Percentiles rank a stretch among this genome's conserved stretches.
phyloP scores from a whole-genome alignment of 2,888 invertebrate species.

The Eurois occulta region DNA sequence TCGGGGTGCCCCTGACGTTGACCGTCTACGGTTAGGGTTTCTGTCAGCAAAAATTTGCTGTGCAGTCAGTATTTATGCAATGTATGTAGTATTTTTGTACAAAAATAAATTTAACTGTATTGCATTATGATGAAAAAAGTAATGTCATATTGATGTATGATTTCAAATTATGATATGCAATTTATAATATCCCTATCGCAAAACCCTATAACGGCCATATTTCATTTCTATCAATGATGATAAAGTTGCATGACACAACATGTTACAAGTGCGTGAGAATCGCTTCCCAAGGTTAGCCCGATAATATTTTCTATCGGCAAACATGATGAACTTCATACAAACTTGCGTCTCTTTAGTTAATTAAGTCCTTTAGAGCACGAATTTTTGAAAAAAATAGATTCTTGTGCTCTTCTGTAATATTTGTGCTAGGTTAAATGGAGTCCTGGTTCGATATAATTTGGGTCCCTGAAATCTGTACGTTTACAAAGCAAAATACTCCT shows the following conservation, averaged over 20 bases:
- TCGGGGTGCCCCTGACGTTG: no score
- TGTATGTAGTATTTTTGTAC: no score
- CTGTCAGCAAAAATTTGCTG: no score
- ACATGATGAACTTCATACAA: neutral
- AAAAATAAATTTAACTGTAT: no score
- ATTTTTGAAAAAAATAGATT: neutral
- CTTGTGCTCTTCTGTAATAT: neutral
- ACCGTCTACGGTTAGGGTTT: no score
- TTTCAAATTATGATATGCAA: no score
- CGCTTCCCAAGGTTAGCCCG: no score
- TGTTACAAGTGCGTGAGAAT: neutral
- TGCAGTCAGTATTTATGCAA: no score
- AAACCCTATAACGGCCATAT: neutral
- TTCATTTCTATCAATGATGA: neutral
- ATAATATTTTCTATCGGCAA: neutral
- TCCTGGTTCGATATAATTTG: neutral
- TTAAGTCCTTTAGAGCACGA: neutral
- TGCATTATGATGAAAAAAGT: no score
- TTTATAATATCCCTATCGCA: no score
- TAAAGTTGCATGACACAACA: constrained; percentile 5
- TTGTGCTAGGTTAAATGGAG: neutral
- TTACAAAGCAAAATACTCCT: neutral
- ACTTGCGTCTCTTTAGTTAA: neutral
- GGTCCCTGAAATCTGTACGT: neutral
- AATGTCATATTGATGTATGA: no score